Base-by-base conservation (phyloP, 2,113 vertebrate genomes). In the Chloropsis cyanopogon region DNA sequence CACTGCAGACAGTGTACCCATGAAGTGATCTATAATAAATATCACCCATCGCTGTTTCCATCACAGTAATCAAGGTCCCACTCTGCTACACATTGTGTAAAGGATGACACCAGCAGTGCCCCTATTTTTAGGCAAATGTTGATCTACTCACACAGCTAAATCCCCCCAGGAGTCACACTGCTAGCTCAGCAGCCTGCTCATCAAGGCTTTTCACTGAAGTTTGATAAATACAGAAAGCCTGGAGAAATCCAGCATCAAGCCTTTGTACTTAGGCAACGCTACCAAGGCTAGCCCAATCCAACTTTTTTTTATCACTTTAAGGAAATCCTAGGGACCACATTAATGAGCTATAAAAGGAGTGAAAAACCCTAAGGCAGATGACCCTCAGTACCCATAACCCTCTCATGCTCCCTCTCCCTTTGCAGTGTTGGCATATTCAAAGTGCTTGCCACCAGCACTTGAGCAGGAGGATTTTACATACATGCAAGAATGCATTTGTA, bases 401-500 rank as follows among this genome's bases (percentile, higher is more conserved):
- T 90, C 35, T 76, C 47, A 53, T 9, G 4, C 22, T 94, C 11
- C 7, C 37, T 75, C 26, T 64, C 10, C 71, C 23, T 75, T 50
- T 46, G 26, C 18, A 77, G 46, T 5, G 5, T 7, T 78, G 52
- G 3, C 26, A 7, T n/a, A 47, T n/a, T 79, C 35, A 29, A 50
- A 61, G 35, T 12, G 2, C 39, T 84, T 64, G n/a, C 25, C 47
- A 66, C 7, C 26, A 75, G 28, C 1, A 0, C 31, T 49, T 31
- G 35, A 82, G 52, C 16, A 71, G 24, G 7, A 64, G 10, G 17
- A 46, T 75, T 85, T 69, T 69, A 9, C 33, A 56, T 15, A 52
- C 6, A 2, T 14, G 9, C 11, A 68, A 68, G 61, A 50, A 72
- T n/a, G 8, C 0, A 0, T 66, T 82, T 68, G 11, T 61, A 64